Base-by-base conservation (phyloP, 2,888 invertebrate species). In the Eristalinus sepulchralis region DNA sequence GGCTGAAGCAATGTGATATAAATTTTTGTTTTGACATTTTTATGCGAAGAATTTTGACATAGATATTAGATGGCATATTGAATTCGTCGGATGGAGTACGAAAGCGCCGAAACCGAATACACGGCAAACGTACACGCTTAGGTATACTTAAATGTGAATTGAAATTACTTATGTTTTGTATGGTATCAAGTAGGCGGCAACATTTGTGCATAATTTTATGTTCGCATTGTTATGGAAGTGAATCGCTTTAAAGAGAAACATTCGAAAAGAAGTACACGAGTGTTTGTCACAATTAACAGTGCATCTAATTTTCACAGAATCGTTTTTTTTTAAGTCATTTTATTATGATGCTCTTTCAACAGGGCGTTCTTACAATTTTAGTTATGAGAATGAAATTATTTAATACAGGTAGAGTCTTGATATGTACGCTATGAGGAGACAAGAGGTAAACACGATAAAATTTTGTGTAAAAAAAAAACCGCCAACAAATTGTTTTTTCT, bases 1-100 rank as follows among this genome's bases (percentile, higher is more conserved):
- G 67, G 71, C 76, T 64, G 22, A 68, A 77, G 33, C 68, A 85
- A 85, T 81, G 76, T 53, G 67, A 68, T 85, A 72, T 84, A 84
- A 84, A 84, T 84, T 84, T 76, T 36, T 84, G 84, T 84, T 84
- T 84, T 81, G 84, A 84, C 84, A 84, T 84, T 84, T 84, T 84
- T 84, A 84, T 84, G 76, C 34, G 75, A 67, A 67, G 55, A 84
- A 84, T 84, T 84, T 84, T 84, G 84, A 84, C 84, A 84, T 84
- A 76, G 62, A 67, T 76, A 84, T 72, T 80, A 81, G 81, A 80
- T 81, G 75, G 81, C 84, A 84, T 76, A 84, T 84, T 84, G 84
- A 84, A 80, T 76, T 84, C 55, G 24, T 24, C 67, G 76, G 80
- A 80, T 76, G 66, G 76, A 66, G 57, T 75, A 76, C 34, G 66